phyloP scores from a whole-genome alignment of 2,797 vertebrate species.

The Clarias laeviceps region DNA sequence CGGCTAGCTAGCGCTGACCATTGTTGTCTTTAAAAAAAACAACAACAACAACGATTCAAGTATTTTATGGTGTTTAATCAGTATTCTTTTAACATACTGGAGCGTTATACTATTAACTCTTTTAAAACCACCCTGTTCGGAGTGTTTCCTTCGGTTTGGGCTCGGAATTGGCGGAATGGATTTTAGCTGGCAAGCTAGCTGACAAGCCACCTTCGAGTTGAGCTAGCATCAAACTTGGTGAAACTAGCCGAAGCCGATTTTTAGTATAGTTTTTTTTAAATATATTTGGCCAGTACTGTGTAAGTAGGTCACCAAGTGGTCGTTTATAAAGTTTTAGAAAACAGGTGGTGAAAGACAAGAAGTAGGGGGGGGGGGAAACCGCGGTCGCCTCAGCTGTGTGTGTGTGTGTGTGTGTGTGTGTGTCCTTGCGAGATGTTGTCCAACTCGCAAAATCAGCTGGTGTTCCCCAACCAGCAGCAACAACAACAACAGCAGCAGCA shows the following conservation, averaged over 20 bases:
- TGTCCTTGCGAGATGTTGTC: constrained; percentile 75
- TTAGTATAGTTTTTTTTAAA: not conserved
- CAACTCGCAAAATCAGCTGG: constrained; percentile 81
- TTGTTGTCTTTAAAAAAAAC: constrained; percentile 36
- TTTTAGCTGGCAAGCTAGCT: constrained; percentile 74
- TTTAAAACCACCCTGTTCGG: not conserved
- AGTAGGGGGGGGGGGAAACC: constrained; percentile 50
- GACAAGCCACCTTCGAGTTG: constrained; percentile 62
- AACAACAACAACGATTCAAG: not conserved
- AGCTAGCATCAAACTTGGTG: constrained; percentile 62
- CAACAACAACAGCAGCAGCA: constrained; percentile 57
- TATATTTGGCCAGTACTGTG: not conserved
- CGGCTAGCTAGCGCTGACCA: constrained; percentile 23
- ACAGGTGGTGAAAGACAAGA: constrained; percentile 6
- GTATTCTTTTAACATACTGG: not conserved
- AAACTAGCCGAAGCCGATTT: constrained; percentile 34
- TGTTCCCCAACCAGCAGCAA: constrained; percentile 76
- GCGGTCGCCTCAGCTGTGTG: constrained; percentile 30
- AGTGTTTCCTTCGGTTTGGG: constrained; percentile 45
- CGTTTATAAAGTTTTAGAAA: constrained; percentile 16
- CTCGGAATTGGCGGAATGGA: constrained; percentile 72
- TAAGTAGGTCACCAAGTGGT: not conserved
- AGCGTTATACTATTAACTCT: not conserved
- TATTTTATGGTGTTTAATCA: not conserved
- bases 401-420: constrained; percentile 18